Evolutionary conservation across 2,888 invertebrate species (phyloP), one percentile per base, ranked within the genome.

Genomic region (Chironomus riparius): DNA sequence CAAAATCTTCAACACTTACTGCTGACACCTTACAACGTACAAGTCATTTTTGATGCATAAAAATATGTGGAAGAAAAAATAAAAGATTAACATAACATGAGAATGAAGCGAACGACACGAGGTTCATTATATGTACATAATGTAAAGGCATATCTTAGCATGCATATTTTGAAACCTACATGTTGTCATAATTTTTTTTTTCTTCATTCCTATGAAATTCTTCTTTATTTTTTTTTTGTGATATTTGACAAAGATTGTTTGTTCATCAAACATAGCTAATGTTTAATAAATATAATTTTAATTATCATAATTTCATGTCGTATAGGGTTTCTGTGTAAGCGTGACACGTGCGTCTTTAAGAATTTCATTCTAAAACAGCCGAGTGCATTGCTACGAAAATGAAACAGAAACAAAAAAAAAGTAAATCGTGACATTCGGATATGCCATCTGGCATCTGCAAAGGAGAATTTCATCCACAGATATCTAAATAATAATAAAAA

Each of bases 261-360:
- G 56, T 56, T 56, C 56, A 56, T 56, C 18, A 12, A 22, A 68
- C 15, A 68, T 28, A 68, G n/a, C 28, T 38, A 47, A 47, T 68
- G 68, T 68, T 68, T 68, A 4, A 38, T 68, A 68, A 68, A 68
- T 68, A 68, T 24, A 15, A 38, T 68, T 68, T 38, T 38, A 68
- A 68, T 28, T 47, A 47, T 13, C 21, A 21, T 28, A 21, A 21
- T 21, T 21, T 12, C 22, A 12, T 62, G 15, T 62, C 21, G 15
- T n/a, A n/a, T 28, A 21, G n/a, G n/a, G 10, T 68, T 28, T 28
- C 7, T 24, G 38, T 56, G 56, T 56, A 38, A 38, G 28, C 38
- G 38, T 38, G 38, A 38, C 38, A 38, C 38, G 38, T 38, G 38
- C 38, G 38, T 38, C 38, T 38, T 38, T 38, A 38, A 38, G 38